Evolutionary conservation across 2,797 vertebrate genomes (phyloP).

Genomic region (Pitangus sulphuratus): DNA sequence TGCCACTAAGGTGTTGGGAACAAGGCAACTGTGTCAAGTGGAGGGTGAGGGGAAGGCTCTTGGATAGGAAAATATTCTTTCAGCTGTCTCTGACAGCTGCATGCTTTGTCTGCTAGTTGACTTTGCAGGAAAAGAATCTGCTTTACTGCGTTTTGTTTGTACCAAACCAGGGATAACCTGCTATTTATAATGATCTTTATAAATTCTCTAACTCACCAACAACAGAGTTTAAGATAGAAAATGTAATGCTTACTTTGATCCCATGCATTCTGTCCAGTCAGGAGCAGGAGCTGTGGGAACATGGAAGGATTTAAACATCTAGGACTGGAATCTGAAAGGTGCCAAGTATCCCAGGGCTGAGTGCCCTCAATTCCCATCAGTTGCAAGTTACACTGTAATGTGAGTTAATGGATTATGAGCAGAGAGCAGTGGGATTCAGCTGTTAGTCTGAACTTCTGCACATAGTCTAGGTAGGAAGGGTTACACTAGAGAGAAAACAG

Average conservation of each 20-base stretch:
- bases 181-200: not conserved
- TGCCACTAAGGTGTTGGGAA: not conserved
- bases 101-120: not conserved
- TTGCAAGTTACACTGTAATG: not conserved
- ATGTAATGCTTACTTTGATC: not conserved
- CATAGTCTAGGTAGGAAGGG: not conserved
- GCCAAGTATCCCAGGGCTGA: not conserved
- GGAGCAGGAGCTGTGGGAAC: not conserved
- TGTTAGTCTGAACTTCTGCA: not conserved
- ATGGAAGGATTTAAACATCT: not conserved
- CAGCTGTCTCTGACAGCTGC: constrained; percentile 58
- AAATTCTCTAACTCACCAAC: not conserved
- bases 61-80: constrained; percentile 1
- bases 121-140: not conserved
- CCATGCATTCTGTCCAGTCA: not conserved
- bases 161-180: not conserved
- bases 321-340: not conserved
- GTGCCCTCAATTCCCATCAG: not conserved
- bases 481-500: not conserved
- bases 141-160: not conserved
- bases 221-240: not conserved
- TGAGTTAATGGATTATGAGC: constrained; percentile 25
- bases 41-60: not conserved
- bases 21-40: not conserved
- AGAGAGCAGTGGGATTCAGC: constrained; percentile 1